Evolutionary conservation across 1,140 invertebrate genomes (phyloP), one percentile per base, ranked within the genome.

Genomic region (Euura lappo): DNA sequence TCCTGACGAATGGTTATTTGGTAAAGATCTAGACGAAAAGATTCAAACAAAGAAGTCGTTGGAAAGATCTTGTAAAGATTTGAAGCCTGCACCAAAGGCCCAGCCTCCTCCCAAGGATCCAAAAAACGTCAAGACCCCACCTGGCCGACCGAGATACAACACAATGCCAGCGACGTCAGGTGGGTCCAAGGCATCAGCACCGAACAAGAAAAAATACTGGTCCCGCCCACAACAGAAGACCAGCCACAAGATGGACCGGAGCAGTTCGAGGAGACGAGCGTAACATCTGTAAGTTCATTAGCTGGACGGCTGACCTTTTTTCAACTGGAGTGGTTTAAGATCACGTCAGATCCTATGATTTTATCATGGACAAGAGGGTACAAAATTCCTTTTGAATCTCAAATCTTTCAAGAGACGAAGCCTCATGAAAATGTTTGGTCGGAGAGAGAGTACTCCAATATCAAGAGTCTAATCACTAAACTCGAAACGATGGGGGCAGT

Each of bases 21-120:
- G 75, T 1, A 11, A 73, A 45, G 72, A 76, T 11, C 74, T 79
- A 67, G 76, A 70, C 10, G 75, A 79, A 60, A 78, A 69, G 51
- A 2, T 79, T 7, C 77, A 76, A 64, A 2, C 65, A 5, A 71
- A 73, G 0, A 78, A 79, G 45, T 10, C 73, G 1, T 66, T 79
- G n/a, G 66, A 73, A 42, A 65, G 69, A 6, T 64, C 72, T 1
- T 60, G 68, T 10, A 76, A 73, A n/a, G 75, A 77, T 0, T 71
- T 79, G 10, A 78, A 75, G 11, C 71, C 45, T 45, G 1, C 70
- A 2, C 4, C 66, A 69, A 72, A 73, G 44, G 75, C 70, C 65
- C 47, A 51, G n/a, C 47, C 47, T 51, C 2, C 6, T 6, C 2
- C 6, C 1, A 51, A 51, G 6, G 47, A 11, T 51, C 11, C 51